A percentile compares a stretch with the other conserved stretches of the same genome.
Conservation (phyloP, 2,888 invertebrate genomes). For the Gari tellinella region DNA sequence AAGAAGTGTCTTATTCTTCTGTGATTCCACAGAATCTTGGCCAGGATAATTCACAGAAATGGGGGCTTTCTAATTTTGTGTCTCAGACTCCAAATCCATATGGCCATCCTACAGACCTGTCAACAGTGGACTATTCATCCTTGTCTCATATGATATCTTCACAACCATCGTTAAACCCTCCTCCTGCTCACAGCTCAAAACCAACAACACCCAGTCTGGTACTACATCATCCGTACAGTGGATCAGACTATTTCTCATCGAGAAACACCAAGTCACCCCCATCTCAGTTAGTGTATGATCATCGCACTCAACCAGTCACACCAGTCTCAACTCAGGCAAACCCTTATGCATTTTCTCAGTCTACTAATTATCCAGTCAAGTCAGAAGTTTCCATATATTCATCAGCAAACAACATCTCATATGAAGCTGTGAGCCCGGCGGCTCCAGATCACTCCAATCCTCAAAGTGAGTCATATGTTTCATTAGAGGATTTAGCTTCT, state of each 20-base stretch:
- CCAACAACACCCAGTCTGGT: constrained; percentile 57
- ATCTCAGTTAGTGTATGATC: constrained; percentile 39
- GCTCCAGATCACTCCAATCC: constrained; percentile 60
- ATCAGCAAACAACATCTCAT: constrained; percentile 63
- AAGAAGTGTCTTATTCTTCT: constrained; percentile 25
- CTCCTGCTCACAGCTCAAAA: constrained; percentile 79
- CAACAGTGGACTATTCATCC: constrained; percentile 33
- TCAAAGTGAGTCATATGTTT: constrained; percentile 52
- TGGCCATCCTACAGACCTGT: constrained; percentile 46
- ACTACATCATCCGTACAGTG: constrained; percentile 69
- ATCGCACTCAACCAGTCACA: constrained; percentile 26
- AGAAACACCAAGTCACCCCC: constrained; percentile 52
- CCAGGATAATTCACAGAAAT: constrained; percentile 50
- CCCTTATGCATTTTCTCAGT: constrained; percentile 40
- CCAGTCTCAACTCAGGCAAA: constrained; percentile 30
- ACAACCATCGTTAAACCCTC: constrained; percentile 63
- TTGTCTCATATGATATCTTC: constrained; percentile 48
- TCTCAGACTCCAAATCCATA: constrained; percentile 58
- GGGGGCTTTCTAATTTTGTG: constrained; percentile 71
- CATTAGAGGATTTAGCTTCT: constrained; percentile 63
- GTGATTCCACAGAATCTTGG: constrained; percentile 22
- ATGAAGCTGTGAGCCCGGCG: constrained; percentile 79
- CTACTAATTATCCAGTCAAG: constrained; percentile 31
- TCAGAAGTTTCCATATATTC: constrained; percentile 26
- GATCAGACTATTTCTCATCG: constrained; percentile 42